Evolutionary conservation across 2,797 vertebrate genomes (phyloP), one percentile per base, ranked within the genome.

Genomic region (Catharus ustulatus): DNA sequence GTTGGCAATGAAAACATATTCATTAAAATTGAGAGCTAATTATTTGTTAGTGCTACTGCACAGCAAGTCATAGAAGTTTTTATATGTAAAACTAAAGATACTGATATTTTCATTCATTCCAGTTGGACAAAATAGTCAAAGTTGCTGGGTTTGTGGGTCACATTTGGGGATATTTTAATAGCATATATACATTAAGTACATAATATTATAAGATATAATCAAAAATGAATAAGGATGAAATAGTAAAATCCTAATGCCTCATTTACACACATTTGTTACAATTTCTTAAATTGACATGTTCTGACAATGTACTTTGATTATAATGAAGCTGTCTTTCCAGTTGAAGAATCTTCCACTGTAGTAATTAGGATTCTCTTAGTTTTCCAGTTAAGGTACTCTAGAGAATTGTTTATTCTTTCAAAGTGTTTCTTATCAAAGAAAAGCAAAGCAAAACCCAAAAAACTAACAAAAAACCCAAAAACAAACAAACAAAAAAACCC

Each of bases 321-420:
- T 87, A 89, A 77, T 61, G 78, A 90, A 92, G 26, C 52, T 94
- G 45, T 63, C 57, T 92, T 94, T 94, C 62, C 61, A 94, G 67
- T 11, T 84, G 59, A 90, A 85, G 61, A 71, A 49, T 40, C 49
- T 87, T 82, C 48, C 21, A 55, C 59, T 87, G 12, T 23, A 59
- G n/a, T 89, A 92, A 90, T 87, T 90, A 94, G 79, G 32, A 76
- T 87, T 79, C n/a, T 89, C n/a, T 85, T 95, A 51, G 18, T 61
- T 95, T 88, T 87, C 49, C 26, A 71, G 38, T 74, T 90, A 79
- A 91, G 86, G 29, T 48, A n/a, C 32, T 77, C 49, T 22, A 46
- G 61, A 84, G 71, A 87, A 59, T 58, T 79, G 29, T 43, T 84
- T 69, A 48, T 87, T 86, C 45, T 78, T 78, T 69, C 21, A 14